These are phyloP conservation scores for Rana temporaria DNA, from an alignment of 2,113 vertebrate genomes.

Conservation along the genomic window DNA sequence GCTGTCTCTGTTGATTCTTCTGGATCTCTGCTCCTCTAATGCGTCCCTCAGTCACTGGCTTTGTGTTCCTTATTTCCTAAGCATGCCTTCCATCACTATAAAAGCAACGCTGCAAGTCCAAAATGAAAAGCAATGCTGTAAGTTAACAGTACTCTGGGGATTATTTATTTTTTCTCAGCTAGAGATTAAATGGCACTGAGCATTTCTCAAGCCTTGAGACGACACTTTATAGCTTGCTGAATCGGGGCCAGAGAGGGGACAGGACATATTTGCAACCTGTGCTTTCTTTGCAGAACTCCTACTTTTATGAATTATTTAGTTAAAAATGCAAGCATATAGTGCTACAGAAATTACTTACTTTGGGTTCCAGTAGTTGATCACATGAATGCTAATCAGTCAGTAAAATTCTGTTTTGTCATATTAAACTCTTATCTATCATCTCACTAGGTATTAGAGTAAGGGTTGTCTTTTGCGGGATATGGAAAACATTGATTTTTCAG, in stretches of 20 bases:
- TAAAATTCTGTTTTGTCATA: too few species aligned
- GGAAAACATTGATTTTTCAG: too few species aligned
- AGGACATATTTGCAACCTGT: slow-evolving; percentile 4
- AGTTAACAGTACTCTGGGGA: slow-evolving; percentile 39
- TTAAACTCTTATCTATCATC: background rate
- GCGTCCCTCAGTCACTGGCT: slow-evolving; percentile 27
- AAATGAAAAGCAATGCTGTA: slow-evolving; percentile 27
- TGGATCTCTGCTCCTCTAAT: slow-evolving; percentile 16
- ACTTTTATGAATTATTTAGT: slow-evolving; percentile 15
- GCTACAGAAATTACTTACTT: background rate
- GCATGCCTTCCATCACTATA: slow-evolving; percentile 44
- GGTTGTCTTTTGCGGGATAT: too few species aligned
- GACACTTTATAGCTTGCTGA: slow-evolving; percentile 25
- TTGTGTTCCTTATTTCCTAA: slow-evolving; percentile 26
- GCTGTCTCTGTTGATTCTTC: slow-evolving; percentile 41
- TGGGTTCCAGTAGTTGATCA: background rate
- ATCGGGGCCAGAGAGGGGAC: slow-evolving; percentile 6
- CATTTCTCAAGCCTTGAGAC: background rate
- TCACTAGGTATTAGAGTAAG: too few species aligned
- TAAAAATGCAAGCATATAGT: background rate
- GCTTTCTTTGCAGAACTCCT: background rate
- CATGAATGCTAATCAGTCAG: background rate
- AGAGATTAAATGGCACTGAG: slow-evolving; percentile 35
- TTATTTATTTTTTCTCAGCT: slow-evolving; percentile 29
- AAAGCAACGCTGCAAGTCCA: slow-evolving; percentile 26